Evolutionary conservation across 2,797 vertebrate genomes (phyloP).

Genomic region (Anabas testudineus): DNA sequence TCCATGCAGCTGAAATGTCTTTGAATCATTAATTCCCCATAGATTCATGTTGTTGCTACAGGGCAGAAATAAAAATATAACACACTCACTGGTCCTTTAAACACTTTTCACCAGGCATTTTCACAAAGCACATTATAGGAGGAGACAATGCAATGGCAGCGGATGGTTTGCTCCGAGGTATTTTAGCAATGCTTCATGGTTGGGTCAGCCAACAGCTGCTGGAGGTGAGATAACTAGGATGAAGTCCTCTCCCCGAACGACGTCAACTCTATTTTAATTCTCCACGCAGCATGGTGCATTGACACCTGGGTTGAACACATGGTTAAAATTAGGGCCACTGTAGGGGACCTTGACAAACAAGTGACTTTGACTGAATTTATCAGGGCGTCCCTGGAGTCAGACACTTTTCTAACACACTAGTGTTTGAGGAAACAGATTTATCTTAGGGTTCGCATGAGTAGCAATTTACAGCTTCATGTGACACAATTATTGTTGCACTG

Average conservation of each 20-base stretch:
- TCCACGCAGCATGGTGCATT: slow-evolving; percentile 64
- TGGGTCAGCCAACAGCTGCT: slow-evolving; percentile 71
- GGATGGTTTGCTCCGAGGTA: slow-evolving; percentile 48
- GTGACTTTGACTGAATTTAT: slow-evolving; percentile 76
- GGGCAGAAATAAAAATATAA: slow-evolving; percentile 36
- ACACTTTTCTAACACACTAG: slow-evolving; percentile 21
- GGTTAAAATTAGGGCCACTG: slow-evolving; percentile 73
- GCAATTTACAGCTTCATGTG: no score
- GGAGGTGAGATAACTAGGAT: slow-evolving; percentile 76
- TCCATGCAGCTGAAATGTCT: background rate
- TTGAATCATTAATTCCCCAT: slow-evolving; percentile 30
- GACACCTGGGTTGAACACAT: slow-evolving; percentile 73
- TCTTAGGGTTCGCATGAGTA: background rate
- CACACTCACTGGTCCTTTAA: slow-evolving; percentile 25
- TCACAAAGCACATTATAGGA: slow-evolving; percentile 31
- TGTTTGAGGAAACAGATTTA: no score
- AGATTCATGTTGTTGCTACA: slow-evolving; percentile 33
- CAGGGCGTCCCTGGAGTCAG: slow-evolving; percentile 39
- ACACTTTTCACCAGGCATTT: slow-evolving; percentile 41
- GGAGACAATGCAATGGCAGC: slow-evolving; percentile 45
- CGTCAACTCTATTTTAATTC: slow-evolving; percentile 76
- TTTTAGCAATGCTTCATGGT: slow-evolving; percentile 52
- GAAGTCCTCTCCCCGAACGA: slow-evolving; percentile 72
- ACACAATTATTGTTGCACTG: no score
- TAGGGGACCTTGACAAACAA: slow-evolving; percentile 77